Percentiles rank a stretch among this genome's conserved stretches.
Evolutionary conservation across 2,888 invertebrate species (phyloP).

Genomic region (Vanessa cardui): DNA sequence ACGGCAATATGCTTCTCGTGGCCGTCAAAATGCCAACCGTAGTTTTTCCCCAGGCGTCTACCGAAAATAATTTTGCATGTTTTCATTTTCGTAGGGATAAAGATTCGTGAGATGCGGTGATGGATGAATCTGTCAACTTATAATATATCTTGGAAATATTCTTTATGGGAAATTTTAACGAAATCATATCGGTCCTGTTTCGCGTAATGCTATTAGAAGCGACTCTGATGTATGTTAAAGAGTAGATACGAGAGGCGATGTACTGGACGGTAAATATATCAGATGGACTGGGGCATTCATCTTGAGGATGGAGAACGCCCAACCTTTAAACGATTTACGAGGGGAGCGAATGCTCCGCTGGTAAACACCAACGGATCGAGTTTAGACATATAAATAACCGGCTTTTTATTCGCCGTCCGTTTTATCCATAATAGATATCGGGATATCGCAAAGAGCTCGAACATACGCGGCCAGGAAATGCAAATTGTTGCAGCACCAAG

Average conservation of each 20-base stretch:
- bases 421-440: constrained; percentile 19
- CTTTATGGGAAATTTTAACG: constrained; percentile 17
- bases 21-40: constrained; percentile 42
- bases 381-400: constrained; percentile 42
- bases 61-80: constrained; percentile 40
- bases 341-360: constrained; percentile 61
- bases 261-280: constrained; percentile 78
- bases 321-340: constrained; percentile 81
- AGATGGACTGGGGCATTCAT: constrained; percentile 76
- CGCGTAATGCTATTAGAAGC: constrained; percentile 14
- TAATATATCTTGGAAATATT: constrained; percentile 43
- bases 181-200: constrained; percentile 15
- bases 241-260: constrained; percentile 40
- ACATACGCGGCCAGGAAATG: constrained; percentile 64
- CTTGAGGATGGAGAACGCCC: constrained; percentile 76
- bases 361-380: constrained; percentile 50
- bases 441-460: constrained; percentile 53
- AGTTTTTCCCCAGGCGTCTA: constrained; percentile 34
- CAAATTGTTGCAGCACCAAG: constrained; percentile 62
- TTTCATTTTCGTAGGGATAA: constrained; percentile 42
- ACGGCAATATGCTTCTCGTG: constrained; percentile 36
- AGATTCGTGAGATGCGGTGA: constrained; percentile 40
- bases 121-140: constrained; percentile 45
- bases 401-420: constrained; percentile 31
- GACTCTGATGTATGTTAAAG: constrained; percentile 14